These are phyloP conservation scores for Semibalanus balanoides DNA, from an alignment of 1,140 invertebrate species.

Conservation along the genomic window DNA sequence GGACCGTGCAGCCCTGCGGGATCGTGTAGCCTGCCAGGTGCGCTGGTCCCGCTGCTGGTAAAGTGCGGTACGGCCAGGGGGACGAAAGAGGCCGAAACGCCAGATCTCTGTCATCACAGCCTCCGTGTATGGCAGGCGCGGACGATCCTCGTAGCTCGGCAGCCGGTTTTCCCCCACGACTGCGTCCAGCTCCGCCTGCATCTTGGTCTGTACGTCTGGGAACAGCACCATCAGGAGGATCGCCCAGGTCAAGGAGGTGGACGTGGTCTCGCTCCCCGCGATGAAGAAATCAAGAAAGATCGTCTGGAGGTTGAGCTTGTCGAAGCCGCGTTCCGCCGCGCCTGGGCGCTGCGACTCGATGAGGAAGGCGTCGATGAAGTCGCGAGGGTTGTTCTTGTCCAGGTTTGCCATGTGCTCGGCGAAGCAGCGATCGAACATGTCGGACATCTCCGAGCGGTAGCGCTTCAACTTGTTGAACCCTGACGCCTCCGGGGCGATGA, in stretches of 20 bases:
- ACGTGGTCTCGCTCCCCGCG: constrained; percentile 28
- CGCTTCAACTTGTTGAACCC: background rate
- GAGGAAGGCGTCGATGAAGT: constrained; percentile 75
- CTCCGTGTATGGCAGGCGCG: constrained; percentile 23
- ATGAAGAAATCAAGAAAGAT: constrained; percentile 22
- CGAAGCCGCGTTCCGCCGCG: constrained; percentile 10
- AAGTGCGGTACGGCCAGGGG: constrained; percentile 13
- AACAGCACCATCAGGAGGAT: constrained; percentile 25
- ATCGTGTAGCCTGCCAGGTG: background rate
- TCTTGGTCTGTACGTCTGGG: constrained; percentile 26
- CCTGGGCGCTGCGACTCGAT: constrained; percentile 27
- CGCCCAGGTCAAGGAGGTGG: constrained; percentile 27
- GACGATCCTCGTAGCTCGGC: constrained; percentile 20
- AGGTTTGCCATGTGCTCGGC: background rate
- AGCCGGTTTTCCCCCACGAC: constrained; percentile 23
- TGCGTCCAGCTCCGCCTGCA: constrained; percentile 26
- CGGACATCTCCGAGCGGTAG: background rate
- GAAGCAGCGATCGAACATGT: background rate
- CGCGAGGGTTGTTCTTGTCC: constrained; percentile 39
- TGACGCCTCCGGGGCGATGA: background rate
- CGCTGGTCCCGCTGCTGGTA: background rate
- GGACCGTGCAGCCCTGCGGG: background rate
- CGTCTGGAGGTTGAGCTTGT: constrained; percentile 16
- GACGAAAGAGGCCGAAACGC: constrained; percentile 20
- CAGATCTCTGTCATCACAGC: constrained; percentile 22